Evolutionary conservation across 1,140 invertebrate genomes (phyloP).

Genomic region (Thalassaphorura encarpata): DNA sequence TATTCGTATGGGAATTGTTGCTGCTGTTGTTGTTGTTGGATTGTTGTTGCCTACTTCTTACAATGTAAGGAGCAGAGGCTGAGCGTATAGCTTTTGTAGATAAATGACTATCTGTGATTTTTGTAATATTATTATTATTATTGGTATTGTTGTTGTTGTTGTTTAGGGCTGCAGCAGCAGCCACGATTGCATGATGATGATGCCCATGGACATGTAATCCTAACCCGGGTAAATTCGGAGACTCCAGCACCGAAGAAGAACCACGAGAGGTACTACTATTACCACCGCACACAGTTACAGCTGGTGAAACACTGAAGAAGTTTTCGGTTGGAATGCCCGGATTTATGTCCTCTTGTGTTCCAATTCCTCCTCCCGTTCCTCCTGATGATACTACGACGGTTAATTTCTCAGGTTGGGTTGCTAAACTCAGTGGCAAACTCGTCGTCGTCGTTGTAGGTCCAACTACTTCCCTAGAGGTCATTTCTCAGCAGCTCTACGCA

Average conservation of each 20-base stretch:
- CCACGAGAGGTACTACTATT: background rate
- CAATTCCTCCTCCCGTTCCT: background rate
- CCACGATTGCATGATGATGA: background rate
- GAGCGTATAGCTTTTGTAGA: constrained; percentile 17
- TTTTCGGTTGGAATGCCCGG: constrained; percentile 8
- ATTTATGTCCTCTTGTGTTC: background rate
- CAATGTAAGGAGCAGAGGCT: constrained; percentile 17
- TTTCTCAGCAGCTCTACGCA: constrained; percentile 16
- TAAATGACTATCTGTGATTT: constrained; percentile 30
- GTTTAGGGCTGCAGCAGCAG: background rate
- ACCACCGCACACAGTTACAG: background rate
- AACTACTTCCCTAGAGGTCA: constrained; percentile 21
- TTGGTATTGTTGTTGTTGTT: constrained; percentile 7
- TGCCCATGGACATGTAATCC: background rate
- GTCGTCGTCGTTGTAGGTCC: background rate
- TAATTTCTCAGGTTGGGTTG: too few relatives aligned
- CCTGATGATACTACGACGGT: background rate
- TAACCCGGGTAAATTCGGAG: too few relatives aligned
- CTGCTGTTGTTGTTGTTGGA: background rate
- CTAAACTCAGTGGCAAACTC: too few relatives aligned
- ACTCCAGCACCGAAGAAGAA: background rate
- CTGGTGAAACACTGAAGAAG: background rate
- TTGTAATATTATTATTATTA: constrained; percentile 3
- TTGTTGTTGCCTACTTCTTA: background rate
- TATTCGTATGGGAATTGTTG: background rate